Evolutionary conservation across 1,140 invertebrate genomes (phyloP), one percentile per base, ranked within the genome.

Genomic region (Polypedilum vanderplanki): DNA sequence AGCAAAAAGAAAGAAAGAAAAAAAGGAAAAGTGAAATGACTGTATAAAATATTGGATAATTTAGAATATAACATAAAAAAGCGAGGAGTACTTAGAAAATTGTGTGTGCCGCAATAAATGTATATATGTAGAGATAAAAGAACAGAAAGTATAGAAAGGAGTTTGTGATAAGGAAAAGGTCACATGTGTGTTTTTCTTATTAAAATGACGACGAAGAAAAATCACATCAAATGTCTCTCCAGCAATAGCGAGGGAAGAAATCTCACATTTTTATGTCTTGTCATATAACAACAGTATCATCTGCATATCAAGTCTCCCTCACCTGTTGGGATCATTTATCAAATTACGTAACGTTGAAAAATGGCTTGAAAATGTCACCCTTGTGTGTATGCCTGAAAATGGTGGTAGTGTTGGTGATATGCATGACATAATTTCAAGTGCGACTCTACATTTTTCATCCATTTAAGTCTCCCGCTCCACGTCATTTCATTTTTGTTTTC

Each of bases 251-350:
- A 33, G 5, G 24, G 24, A 3, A 33, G 24, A 33, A 33, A 33
- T 33, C 24, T 33, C 5, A 57, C 46, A 15, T 15, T 57, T 46
- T 57, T 57, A 57, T 57, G 46, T n/a, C 46, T n/a, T 57, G 3
- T 57, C 46, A 57, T 57, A n/a, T 57, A 57, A 57, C 24, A 33
- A 33, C 24, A 33, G 24, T 33, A 33, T 33, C 24, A 57, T n/a
- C 12, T 57, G n/a, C 46, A 57, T 57, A 57, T 57, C 46, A n/a
- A 12, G 46, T n/a, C n/a, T n/a, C n/a, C 12, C n/a, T 57, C 46
- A 57, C 46, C 46, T 57, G 46, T 57, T 57, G 46, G 46, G 46
- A 57, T 57, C 46, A 57, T 57, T 57, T 57, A 57, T 57, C 46
- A 57, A 57, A 57, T 57, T 57, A n/a, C 3, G 46, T 57, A n/a